Evolutionary conservation across 2,797 vertebrate genomes (phyloP).

Genomic region (Lycodopsis pacificus): DNA sequence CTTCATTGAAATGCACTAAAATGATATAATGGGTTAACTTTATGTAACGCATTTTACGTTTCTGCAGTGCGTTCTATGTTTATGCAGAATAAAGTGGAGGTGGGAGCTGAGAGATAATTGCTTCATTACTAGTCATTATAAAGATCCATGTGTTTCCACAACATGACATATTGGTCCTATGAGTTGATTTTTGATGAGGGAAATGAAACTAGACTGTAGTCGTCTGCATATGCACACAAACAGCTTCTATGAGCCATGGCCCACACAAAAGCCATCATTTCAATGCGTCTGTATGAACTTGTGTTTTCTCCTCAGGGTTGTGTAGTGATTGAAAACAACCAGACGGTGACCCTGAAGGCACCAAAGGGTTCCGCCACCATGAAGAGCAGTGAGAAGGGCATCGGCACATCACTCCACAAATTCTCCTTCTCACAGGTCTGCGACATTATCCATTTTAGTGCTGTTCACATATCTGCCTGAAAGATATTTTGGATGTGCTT

Average conservation of each 20-base stretch:
- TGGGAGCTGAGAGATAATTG: not conserved
- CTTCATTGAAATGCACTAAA: constrained; percentile 1
- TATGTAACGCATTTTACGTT: not conserved
- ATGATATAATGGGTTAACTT: not conserved
- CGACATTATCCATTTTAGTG: not conserved
- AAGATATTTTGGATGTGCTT: not conserved
- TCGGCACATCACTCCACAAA: constrained; percentile 86
- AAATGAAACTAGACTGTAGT: not conserved
- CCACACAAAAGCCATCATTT: not conserved
- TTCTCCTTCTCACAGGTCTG: constrained; percentile 90
- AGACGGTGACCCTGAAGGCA: constrained; percentile 85
- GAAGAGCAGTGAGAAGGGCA: constrained; percentile 90
- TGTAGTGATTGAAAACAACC: constrained; percentile 85
- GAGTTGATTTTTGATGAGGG: not conserved
- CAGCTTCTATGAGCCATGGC: no score
- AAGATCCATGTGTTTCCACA: not conserved
- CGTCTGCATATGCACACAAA: not conserved
- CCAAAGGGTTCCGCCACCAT: constrained; percentile 89
- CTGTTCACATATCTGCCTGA: not conserved
- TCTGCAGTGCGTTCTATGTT: not conserved
- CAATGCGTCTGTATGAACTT: no score
- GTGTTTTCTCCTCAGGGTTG: constrained; percentile 79
- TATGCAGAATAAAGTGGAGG: not conserved
- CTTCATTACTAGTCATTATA: not conserved
- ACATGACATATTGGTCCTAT: not conserved